These are phyloP conservation scores for Solenopsis fugax DNA, from an alignment of 1,140 invertebrate genomes.

Conservation along the genomic window DNA sequence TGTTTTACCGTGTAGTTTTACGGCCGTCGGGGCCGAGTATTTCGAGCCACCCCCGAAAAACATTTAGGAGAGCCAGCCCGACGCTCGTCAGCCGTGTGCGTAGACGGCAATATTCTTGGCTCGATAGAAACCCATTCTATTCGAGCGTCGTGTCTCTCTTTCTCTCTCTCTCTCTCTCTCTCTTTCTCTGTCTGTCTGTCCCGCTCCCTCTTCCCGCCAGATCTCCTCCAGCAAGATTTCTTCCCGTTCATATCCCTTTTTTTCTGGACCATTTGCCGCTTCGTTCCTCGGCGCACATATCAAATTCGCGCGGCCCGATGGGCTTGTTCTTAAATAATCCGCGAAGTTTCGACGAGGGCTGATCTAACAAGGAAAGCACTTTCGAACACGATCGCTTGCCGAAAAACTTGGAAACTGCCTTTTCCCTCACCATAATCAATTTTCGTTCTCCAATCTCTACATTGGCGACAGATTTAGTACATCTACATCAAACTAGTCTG, in stretches of 20 bases:
- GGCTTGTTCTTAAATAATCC: slow-evolving; percentile 53
- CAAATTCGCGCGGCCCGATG: slow-evolving; percentile 69
- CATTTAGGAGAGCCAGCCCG: slow-evolving; percentile 50
- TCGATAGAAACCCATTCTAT: slow-evolving; percentile 77
- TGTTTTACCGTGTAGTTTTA: slow-evolving; percentile 77
- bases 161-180: slow-evolving; percentile 59
- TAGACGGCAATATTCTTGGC: slow-evolving; percentile 79
- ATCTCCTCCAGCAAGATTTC: slow-evolving; percentile 17
- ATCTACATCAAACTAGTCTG: not conserved
- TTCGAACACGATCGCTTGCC: slow-evolving; percentile 15
- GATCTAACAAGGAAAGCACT: slow-evolving; percentile 33
- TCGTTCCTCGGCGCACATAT: slow-evolving; percentile 63
- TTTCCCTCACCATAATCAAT: slow-evolving; percentile 9
- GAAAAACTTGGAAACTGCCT: slow-evolving; percentile 8
- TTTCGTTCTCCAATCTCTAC: not conserved
- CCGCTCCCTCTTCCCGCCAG: not conserved
- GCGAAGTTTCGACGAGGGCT: not conserved
- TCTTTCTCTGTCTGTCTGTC: not conserved
- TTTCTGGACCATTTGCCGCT: slow-evolving; percentile 56
- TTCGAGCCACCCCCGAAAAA: slow-evolving; percentile 71
- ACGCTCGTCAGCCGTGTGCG: slow-evolving; percentile 48
- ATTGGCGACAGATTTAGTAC: not conserved
- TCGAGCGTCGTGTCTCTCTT: slow-evolving; percentile 61
- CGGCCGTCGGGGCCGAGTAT: slow-evolving; percentile 62
- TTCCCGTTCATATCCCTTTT: slow-evolving; percentile 41